Base-by-base conservation (phyloP, 2,888 invertebrate species). In the Agrotis puta region DNA sequence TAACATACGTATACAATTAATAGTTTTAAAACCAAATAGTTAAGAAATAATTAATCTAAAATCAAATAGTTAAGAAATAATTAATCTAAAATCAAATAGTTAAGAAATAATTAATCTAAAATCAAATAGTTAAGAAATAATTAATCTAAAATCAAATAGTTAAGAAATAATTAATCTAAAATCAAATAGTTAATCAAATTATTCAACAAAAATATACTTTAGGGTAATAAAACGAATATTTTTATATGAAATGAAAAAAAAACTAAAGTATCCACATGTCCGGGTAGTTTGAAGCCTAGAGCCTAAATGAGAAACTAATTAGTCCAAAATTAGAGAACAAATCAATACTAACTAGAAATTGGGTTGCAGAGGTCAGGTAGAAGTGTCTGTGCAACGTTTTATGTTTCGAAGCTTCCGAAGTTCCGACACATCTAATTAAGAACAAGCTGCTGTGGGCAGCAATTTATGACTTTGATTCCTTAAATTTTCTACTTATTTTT, bases 331-430 rank as follows among this genome's bases (percentile, higher is more conserved):
- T 47, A 39, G 45, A 20, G 16, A 48, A 47, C 43, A 63, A 58
- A 50, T 75, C 48, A 43, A 69, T 76, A 59, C 64, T 13, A 24
- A 53, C 69, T 48, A 24, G 45, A 63, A 75, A 76, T 64, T 63
- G 45, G 76, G 63, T 69, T 76, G 61, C 68, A 57, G 63, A 54
- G 63, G 63, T 76, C 69, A 76, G 53, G 22, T 59, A 24, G 48
- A 39, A 57, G 53, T 50, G 43, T 69, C 56, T 51, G 39, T 47
- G 13, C 20, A 27, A 57, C 16, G 57, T 74, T 67, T 50, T 57
- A 47, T 74, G 33, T 56, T 56, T 56, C 39, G 18, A 45, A 33
- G 24, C 45, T 47, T 45, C 14, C 20, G 39, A 39, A 39, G 39
- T 47, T 50, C 14, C 4, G 24, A 50, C 7, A 45, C 24, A 24